Percentiles rank a stretch among this genome's conserved stretches.
These are phyloP conservation scores for Ciona savignyi DNA, from an alignment of 23 tunicate species.

Conservation along the genomic window DNA sequence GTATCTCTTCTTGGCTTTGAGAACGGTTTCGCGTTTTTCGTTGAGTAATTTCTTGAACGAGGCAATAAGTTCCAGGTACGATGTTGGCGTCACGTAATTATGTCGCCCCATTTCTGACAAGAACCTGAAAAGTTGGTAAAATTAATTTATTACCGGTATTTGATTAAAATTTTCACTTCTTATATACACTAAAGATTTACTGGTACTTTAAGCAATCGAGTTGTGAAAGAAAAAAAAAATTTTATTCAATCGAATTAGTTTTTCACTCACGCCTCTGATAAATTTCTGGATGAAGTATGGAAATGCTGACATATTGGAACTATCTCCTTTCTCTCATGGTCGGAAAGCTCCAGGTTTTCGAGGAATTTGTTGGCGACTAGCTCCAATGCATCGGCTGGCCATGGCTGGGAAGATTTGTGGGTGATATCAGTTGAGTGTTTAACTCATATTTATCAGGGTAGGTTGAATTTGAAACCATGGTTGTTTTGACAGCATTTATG, in stretches of 20 bases:
- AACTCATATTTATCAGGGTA: too few species aligned
- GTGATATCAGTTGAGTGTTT: too few species aligned
- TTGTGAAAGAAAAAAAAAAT: too few species aligned
- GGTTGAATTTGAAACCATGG: too few species aligned
- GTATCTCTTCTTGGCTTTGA: constrained; percentile 76
- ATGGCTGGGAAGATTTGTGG: constrained; percentile 58
- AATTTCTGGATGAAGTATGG: constrained; percentile 80
- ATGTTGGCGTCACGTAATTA: constrained; percentile 98
- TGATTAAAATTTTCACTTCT: too few species aligned
- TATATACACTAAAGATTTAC: too few species aligned
- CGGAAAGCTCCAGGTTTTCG: constrained; percentile 79
- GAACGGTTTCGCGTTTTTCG: constrained; percentile 77
- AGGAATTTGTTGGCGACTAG: constrained; percentile 95
- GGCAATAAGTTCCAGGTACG: constrained; percentile 96
- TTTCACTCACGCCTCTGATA: constrained; percentile 66
- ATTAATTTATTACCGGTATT: too few species aligned
- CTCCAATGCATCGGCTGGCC: constrained; percentile 99
- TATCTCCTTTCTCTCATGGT: constrained; percentile 84
- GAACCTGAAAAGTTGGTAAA: constrained; percentile 24
- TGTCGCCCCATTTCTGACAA: constrained; percentile 92
- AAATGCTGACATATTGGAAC: constrained; percentile 98
- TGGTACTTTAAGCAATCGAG: too few species aligned
- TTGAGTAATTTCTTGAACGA: constrained; percentile 82
- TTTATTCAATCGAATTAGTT: neutral
- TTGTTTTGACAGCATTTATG: too few species aligned